These are phyloP conservation scores for Uropetala carovei DNA, from an alignment of 2,888 invertebrate species.

Conservation along the genomic window DNA sequence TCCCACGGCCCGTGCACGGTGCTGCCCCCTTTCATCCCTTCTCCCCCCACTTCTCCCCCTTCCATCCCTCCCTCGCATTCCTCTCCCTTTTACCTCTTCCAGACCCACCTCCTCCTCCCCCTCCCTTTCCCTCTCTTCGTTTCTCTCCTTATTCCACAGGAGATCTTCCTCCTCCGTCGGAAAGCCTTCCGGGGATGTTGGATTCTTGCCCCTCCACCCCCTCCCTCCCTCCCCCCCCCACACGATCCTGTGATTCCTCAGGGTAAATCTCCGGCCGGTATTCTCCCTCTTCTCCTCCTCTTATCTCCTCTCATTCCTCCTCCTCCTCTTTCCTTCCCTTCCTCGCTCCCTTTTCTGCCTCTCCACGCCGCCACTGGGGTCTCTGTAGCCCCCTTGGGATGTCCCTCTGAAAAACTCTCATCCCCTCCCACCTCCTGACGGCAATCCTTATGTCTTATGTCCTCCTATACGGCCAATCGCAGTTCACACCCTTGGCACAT, in stretches of 20 bases:
- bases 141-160: background rate
- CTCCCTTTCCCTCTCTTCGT: background rate
- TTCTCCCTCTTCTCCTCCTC: background rate
- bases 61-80: background rate
- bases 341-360: slow-evolving; percentile 2
- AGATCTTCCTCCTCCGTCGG: background rate
- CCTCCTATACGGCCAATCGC: slow-evolving; percentile 33
- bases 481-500: slow-evolving; percentile 42
- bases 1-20: slow-evolving; percentile 37
- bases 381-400: slow-evolving; percentile 27
- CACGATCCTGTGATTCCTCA: slow-evolving; percentile 26
- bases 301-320: background rate
- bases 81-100: background rate
- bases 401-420: background rate
- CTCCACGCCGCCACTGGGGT: slow-evolving; percentile 21
- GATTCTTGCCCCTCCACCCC: background rate
- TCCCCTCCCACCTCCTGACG: background rate
- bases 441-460: slow-evolving; percentile 53
- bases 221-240: background rate
- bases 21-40: background rate
- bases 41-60: background rate
- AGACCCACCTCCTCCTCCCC: background rate
- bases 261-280: background rate
- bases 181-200: background rate
- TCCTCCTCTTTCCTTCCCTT: background rate